These are phyloP conservation scores for Euglossa dilemma DNA, from an alignment of 1,140 invertebrate species.

Conservation along the genomic window DNA sequence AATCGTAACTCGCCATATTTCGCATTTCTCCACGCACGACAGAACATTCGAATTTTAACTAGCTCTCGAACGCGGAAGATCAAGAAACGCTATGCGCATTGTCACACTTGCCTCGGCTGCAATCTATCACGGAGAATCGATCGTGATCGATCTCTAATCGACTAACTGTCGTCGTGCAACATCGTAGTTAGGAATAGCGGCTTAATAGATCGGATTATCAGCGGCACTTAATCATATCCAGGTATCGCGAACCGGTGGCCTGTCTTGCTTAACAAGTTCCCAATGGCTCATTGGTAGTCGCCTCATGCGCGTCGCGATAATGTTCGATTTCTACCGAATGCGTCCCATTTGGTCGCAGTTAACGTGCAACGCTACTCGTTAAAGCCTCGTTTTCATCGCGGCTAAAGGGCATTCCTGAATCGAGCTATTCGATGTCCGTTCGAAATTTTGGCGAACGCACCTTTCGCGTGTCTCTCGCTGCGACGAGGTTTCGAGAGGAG, in stretches of 20 bases:
- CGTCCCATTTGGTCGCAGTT: neutral
- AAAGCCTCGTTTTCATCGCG: neutral
- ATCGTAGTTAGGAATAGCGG: slow-evolving; percentile 56
- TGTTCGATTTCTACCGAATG: slow-evolving; percentile 14
- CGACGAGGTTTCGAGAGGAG: no score
- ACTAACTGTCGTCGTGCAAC: slow-evolving; percentile 25
- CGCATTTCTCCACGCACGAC: neutral
- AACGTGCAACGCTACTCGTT: neutral
- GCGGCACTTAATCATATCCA: slow-evolving; percentile 54
- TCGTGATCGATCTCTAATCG: slow-evolving; percentile 5
- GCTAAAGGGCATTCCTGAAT: no score
- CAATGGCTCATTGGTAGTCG: slow-evolving; percentile 34
- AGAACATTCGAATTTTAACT: neutral
- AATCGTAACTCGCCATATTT: neutral
- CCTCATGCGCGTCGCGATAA: slow-evolving; percentile 22
- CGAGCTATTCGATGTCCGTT: no score
- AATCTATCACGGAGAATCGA: neutral
- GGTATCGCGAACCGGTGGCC: slow-evolving; percentile 20
- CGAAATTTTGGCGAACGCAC: no score
- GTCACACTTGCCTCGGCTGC: no score
- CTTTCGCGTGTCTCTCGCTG: no score
- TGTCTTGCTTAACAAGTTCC: slow-evolving; percentile 22
- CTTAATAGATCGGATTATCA: slow-evolving; percentile 67
- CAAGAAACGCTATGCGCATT: neutral
- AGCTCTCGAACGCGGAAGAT: neutral